A percentile compares a stretch with the other conserved stretches of the same genome.
phyloP scores from a whole-genome alignment of 2,113 vertebrate species.

The Herpetotheres cachinnans region DNA sequence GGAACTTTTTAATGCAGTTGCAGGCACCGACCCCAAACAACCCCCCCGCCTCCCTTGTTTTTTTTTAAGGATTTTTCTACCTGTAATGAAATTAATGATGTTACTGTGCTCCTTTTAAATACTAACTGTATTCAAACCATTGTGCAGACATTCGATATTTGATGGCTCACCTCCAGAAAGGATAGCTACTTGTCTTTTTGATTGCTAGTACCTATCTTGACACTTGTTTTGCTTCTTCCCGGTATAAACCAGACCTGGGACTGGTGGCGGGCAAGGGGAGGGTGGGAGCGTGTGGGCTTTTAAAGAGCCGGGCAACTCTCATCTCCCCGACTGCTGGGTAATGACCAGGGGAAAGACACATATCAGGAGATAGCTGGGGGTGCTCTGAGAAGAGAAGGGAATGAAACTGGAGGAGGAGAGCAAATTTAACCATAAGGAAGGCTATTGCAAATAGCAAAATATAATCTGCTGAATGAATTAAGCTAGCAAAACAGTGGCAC shows the following conservation, averaged over 20 bases:
- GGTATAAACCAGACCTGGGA: neutral
- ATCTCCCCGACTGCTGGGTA: neutral
- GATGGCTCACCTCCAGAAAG: neutral
- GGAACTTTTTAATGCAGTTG: neutral
- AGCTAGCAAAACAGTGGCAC: fast-evolving
- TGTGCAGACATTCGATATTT: neutral
- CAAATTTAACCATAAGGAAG: neutral
- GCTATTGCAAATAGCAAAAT: neutral
- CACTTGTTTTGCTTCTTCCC: neutral
- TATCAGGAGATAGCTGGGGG: neutral
- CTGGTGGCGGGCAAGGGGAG: neutral
- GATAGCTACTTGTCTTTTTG: neutral
- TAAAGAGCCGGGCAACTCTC: neutral
- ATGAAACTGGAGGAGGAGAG: neutral
- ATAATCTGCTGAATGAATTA: neutral
- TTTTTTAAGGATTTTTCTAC: neutral
- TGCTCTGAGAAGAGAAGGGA: neutral
- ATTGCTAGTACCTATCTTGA: neutral
- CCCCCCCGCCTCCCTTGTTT: neutral
- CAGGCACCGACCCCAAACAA: neutral
- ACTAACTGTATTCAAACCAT: neutral
- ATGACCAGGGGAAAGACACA: neutral
- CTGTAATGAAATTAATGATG: neutral
- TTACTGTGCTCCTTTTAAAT: neutral
- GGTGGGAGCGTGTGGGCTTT: neutral